Base-by-base conservation (phyloP, 2,113 vertebrate species). In the Bubo bubo region DNA sequence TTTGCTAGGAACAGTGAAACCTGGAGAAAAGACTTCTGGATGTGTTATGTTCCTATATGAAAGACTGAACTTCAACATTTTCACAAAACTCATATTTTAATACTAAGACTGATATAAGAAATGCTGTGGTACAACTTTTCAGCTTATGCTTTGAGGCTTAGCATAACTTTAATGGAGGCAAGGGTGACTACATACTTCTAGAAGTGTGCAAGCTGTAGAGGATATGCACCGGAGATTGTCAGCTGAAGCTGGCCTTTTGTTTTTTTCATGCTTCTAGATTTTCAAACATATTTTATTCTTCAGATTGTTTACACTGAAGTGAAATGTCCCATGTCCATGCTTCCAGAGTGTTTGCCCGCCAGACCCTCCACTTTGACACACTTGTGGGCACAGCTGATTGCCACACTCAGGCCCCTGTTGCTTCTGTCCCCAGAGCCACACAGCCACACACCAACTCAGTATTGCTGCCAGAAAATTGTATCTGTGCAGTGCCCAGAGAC, bases 381-480 rank as follows among this genome's bases (percentile, higher is more conserved):
- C 49, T 95, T 95, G 86, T 82, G 91, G 82, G 62, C 73, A 58
- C 41, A 82, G 80, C 41, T 62, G 88, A 89, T 96, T 95, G 53
- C 91, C 83, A 87, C 86, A 86, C 56, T 92, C 55, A 13, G 64
- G 14, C 27, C 14, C 14, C 43, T 79, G 21, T 63, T 74, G 20
- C 59, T 79, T 55, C 53, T 70, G 59, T 73, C 63, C 35, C 79
- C 86, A 85, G 79, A 95, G 82, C 50, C 75, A 53, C 49, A n/a
- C 14, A 64, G 17, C 88, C 71, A 50, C 76, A 73, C 71, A 86
- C 28, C n/a, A 75, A 22, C 35, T 43, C 2, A 1, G 3, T 55
- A 17, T 4, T 62, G 28, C 58, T 95, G 85, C 73, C 73, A 81
- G 88, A 49, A 80, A 87, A 43, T 72, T 14, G 3, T n/a, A 53